phyloP scores from a whole-genome alignment of 2,797 vertebrate genomes.

The Lacerta viridis region DNA sequence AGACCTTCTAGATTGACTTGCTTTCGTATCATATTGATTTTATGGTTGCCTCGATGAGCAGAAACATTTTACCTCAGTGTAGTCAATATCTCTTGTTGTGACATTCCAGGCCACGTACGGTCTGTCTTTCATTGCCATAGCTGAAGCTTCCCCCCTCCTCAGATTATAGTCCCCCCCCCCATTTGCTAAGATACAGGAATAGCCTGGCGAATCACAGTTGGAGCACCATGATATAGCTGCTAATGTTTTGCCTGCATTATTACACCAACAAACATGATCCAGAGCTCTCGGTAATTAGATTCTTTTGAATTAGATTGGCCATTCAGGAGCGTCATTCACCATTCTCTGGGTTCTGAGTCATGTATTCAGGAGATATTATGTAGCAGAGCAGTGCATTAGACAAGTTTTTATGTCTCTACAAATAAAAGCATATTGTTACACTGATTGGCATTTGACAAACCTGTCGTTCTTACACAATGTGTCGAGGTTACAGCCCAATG shows the following conservation, averaged over 20 bases:
- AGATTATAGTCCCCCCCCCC: conserved; percentile 82
- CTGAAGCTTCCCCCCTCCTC: conserved; percentile 76
- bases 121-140: conserved; percentile 86
- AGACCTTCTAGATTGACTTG: conserved; percentile 93
- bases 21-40: conserved; percentile 95
- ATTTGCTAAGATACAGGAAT: conserved; percentile 89
- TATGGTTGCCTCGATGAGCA: conserved; percentile 88
- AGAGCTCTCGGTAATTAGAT: conserved; percentile 89
- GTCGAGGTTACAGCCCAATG: conserved; percentile 89
- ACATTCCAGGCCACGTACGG: conserved; percentile 91
- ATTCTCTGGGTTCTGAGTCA: conserved; percentile 89
- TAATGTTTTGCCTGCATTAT: conserved; percentile 90
- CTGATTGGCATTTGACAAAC: conserved; percentile 91
- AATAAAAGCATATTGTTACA: conserved; percentile 92
- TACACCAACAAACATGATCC: conserved; percentile 91
- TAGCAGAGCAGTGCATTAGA: conserved; percentile 88
- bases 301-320: conserved; percentile 90
- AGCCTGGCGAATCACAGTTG: conserved; percentile 90
- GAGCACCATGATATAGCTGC: conserved; percentile 89
- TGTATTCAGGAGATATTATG: conserved; percentile 89
- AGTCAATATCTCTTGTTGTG: conserved; percentile 98
- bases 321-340: conserved; percentile 87
- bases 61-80: conserved; percentile 90
- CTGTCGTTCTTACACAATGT: conserved; percentile 90
- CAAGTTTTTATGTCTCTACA: conserved; percentile 90